Conservation (phyloP, 23 tunicate species). For the Aplidium turbinatum region DNA sequence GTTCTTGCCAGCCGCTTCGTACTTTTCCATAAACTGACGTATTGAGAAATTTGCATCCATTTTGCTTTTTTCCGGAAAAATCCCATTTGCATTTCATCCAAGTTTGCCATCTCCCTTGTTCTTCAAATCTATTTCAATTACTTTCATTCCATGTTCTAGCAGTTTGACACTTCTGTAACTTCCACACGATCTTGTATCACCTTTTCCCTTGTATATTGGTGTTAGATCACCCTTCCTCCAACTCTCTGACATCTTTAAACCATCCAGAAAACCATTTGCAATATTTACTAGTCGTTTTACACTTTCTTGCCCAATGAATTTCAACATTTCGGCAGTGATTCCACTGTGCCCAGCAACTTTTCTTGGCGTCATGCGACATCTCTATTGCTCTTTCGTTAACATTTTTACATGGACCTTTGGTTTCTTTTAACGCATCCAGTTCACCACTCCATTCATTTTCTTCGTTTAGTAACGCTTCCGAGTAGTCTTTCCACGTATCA, state of each 20-base stretch:
- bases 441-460: conserved; percentile 10
- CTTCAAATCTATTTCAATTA: conserved; percentile 4
- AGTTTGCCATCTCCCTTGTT: background rate
- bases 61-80: conserved; percentile 5
- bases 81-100: conserved; percentile 21
- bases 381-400: background rate
- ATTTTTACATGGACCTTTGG: conserved; percentile 8
- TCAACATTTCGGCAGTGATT: background rate
- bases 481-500: background rate
- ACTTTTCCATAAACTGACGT: conserved; percentile 3
- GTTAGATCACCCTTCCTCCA: conserved; percentile 8
- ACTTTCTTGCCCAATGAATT: background rate
- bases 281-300: conserved; percentile 7
- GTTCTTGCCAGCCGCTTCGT: conserved; percentile 8
- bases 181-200: conserved; percentile 6
- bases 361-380: background rate
- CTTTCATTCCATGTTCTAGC: conserved; percentile 13
- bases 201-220: conserved; percentile 7
- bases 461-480: background rate
- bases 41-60: conserved; percentile 1
- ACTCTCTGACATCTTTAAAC: background rate
- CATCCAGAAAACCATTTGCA: background rate
- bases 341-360: conserved; percentile 7
- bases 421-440: background rate
- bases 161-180: conserved; percentile 3